Evolutionary conservation across 2,888 invertebrate species (phyloP).

Genomic region (Furcula furcula): DNA sequence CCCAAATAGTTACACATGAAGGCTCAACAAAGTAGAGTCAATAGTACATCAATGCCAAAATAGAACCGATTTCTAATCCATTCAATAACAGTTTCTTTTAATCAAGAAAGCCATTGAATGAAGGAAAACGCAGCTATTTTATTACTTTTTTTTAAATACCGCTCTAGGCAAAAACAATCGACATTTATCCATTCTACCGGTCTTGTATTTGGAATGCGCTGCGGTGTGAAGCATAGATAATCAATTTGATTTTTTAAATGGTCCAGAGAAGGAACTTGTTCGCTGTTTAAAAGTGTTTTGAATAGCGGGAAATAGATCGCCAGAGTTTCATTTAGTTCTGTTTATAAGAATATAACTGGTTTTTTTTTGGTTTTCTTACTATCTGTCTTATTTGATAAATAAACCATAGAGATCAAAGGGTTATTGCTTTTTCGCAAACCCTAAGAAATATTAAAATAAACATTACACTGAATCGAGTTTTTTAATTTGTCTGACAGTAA

Average conservation of each 20-base stretch:
- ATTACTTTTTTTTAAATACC: background rate
- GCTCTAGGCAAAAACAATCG: conserved; percentile 7
- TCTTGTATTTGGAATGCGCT: background rate
- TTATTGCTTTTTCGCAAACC: too few species aligned
- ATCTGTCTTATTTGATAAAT: too few species aligned
- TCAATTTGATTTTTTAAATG: conserved; percentile 20
- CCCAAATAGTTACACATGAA: too few species aligned
- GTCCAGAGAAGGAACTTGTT: background rate
- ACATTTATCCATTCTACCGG: conserved; percentile 1
- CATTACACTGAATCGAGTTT: too few species aligned
- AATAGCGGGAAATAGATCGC: conserved; percentile 5
- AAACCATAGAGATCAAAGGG: too few species aligned
- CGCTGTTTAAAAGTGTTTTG: conserved; percentile 11
- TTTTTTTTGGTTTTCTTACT: too few species aligned
- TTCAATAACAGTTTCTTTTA: background rate
- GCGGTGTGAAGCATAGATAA: conserved; percentile 9
- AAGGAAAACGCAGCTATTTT: background rate
- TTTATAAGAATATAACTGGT: too few species aligned
- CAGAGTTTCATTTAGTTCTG: too few species aligned
- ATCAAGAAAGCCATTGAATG: background rate
- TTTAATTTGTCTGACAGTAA: too few species aligned
- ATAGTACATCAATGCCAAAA: too few species aligned
- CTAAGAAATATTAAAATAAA: too few species aligned
- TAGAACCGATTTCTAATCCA: background rate
- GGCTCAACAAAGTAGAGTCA: too few species aligned